These are phyloP conservation scores for cat (Felis catus) DNA, from an alignment of 2,113 vertebrate genomes.

Conservation along the genomic window DNA sequence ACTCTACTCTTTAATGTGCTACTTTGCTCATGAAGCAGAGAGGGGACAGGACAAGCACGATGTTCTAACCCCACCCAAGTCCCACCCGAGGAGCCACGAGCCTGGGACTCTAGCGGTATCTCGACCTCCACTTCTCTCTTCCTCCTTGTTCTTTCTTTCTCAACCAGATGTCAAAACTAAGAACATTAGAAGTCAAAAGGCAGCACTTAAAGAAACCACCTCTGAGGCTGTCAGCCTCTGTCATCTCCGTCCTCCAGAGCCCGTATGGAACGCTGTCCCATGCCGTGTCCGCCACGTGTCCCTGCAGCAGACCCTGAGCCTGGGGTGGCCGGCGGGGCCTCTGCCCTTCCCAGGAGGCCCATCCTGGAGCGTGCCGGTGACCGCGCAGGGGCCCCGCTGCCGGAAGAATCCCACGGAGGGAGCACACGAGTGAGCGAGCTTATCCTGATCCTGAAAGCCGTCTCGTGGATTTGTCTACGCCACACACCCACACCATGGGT, in stretches of 20 bases:
- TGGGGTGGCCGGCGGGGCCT: fast-evolving
- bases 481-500: fast-evolving
- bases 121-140: fast-evolving
- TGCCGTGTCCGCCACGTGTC: fast-evolving
- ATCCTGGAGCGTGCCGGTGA: fast-evolving
- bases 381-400: fast-evolving
- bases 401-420: fast-evolving
- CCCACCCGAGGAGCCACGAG: fast-evolving
- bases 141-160: not conserved
- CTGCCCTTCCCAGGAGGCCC: fast-evolving
- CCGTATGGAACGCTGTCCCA: no score
- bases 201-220: not conserved
- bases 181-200: not conserved
- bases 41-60: no score
- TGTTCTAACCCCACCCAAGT: fast-evolving
- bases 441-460: not conserved
- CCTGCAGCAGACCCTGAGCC: fast-evolving
- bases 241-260: not conserved
- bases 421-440: fast-evolving
- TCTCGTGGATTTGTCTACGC: fast-evolving
- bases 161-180: not conserved
- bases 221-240: fast-evolving
- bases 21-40: fast-evolving
- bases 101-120: fast-evolving
- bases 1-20: fast-evolving